These are phyloP conservation scores for Rhadinocentrus ornatus DNA, from an alignment of 2,797 vertebrate species.

Conservation along the genomic window DNA sequence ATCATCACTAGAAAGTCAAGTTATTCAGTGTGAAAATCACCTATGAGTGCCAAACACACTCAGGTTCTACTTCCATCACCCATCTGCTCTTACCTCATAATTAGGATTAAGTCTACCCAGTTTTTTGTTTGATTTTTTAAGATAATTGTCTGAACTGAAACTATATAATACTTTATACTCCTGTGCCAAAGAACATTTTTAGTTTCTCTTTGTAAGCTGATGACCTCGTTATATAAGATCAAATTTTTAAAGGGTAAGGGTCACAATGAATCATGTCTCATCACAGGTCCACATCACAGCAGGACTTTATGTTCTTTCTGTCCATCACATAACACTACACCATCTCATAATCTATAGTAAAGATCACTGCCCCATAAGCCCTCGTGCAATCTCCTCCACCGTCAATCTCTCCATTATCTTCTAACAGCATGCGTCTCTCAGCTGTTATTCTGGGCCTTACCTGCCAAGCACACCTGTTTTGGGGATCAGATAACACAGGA, in stretches of 20 bases:
- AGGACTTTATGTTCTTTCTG: constrained; percentile 22
- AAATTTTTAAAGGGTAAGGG: constrained; percentile 14
- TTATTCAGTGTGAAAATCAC: constrained; percentile 44
- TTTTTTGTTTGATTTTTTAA: not conserved
- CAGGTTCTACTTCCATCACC: constrained; percentile 20
- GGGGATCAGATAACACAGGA: constrained; percentile 5
- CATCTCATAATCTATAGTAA: constrained; percentile 13
- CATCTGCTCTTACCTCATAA: constrained; percentile 59
- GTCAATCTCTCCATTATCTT: constrained; percentile 24
- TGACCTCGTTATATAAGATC: constrained; percentile 34
- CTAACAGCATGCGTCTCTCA: constrained; percentile 31
- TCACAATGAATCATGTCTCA: constrained; percentile 40
- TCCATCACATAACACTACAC: constrained; percentile 16
- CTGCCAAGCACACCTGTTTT: constrained; percentile 44
- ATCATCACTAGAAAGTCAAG: constrained; percentile 32
- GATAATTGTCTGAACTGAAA: not conserved
- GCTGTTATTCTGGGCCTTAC: not conserved
- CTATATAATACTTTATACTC: not conserved
- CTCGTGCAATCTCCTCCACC: constrained; percentile 40
- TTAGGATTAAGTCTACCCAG: constrained; percentile 16
- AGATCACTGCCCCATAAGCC: not conserved
- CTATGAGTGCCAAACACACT: constrained; percentile 15
- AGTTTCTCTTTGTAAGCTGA: constrained; percentile 1
- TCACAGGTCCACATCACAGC: constrained; percentile 19
- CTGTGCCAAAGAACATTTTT: not conserved